Evolutionary conservation across 2,797 vertebrate species (phyloP), one percentile per base, ranked within the genome.

Genomic region (Ctenosaura bakeri): DNA sequence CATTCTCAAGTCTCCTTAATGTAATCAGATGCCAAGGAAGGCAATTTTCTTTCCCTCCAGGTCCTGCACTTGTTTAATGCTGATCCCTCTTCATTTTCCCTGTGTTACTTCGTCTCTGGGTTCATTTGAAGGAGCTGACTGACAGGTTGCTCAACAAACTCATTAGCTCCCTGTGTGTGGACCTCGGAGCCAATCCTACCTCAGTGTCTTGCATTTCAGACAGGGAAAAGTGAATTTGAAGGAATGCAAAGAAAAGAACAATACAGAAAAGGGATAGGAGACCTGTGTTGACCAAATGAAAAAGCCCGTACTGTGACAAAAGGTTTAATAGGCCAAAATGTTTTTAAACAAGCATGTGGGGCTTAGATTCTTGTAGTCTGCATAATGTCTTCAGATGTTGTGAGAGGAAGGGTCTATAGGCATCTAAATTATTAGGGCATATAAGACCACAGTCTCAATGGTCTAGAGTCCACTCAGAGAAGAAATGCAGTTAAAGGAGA

Each of bases 81-180:
- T 74, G 13, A 88, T 85, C 76, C 74, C 24, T 88, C 86, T 91
- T 88, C 81, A 79, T 87, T 87, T 42, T 87, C 74, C 86, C 56
- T 64, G 46, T 38, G 26, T 50, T 77, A 73, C 22, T 14, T 77
- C 46, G 73, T 77, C 85, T 76, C 54, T 64, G 32, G 86, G 38
- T 64, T 78, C 29, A 50, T 91, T 88, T 88, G 86, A 91, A 71
- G 82, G 52, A 2, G 38, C 6, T 91, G 86, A 88, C 74, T 88
- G 86, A 80, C 86, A 91, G 52, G 82, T 35, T 85, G 56, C 38
- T 91, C 74, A 91, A 88, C 71, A 85, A 91, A 64, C 82, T 83
- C 83, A 91, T 91, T 91, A 91, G 64, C n/a, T 88, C 64, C 9
- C 13, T 54, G 71, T 54, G 54, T n/a, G 32, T 62, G n/a, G 59